Evolutionary conservation across 2,888 invertebrate genomes (phyloP), one percentile per base, ranked within the genome.

Genomic region (Caenorhabditis japonica): DNA sequence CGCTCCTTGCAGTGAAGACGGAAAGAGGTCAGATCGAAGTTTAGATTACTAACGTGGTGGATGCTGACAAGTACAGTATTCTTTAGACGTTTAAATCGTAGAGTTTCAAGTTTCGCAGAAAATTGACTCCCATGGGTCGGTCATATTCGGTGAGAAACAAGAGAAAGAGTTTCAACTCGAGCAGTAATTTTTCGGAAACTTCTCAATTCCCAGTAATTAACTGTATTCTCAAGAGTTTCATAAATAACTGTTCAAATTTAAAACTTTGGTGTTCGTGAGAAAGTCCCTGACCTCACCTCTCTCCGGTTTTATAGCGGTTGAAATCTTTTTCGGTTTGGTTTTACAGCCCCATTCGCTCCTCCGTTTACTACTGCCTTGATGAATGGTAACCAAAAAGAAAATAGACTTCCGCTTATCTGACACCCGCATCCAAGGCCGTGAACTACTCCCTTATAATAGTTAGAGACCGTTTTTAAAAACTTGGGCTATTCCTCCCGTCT

Each of bases 21-120:
- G 44, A 64, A 64, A 64, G 64, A 64, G 64, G 64, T 64, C 64
- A 64, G 64, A 64, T 64, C 47, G 64, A 56, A 49, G 36, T 53
- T 30, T 17, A 55, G 62, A 62, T 62, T 55, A 55, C 15, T 13
- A 38, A 36, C 21, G 30, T n/a, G n/a, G n/a, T n/a, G n/a, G n/a
- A n/a, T 21, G 17, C 10, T 27, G 17, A 53, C 27, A 36, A 8
- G 39, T 34, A 56, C 34, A n/a, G 53, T 41, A 43, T 7, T 21
- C 33, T 47, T 25, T 19, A 55, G 17, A 56, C 25, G 44, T 46
- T 46, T 25, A 23, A 44, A 44, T 33, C n/a, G n/a, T n/a, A n/a
- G n/a, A n/a, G n/a, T 30, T 30, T 5, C 30, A 10, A 30, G 30
- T 30, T 30, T 30, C 30, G 7, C 30, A 5, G 10, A 5, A 30